Evolutionary conservation across 2,113 vertebrate genomes (phyloP).

Genomic region (Leuciscus idus): DNA sequence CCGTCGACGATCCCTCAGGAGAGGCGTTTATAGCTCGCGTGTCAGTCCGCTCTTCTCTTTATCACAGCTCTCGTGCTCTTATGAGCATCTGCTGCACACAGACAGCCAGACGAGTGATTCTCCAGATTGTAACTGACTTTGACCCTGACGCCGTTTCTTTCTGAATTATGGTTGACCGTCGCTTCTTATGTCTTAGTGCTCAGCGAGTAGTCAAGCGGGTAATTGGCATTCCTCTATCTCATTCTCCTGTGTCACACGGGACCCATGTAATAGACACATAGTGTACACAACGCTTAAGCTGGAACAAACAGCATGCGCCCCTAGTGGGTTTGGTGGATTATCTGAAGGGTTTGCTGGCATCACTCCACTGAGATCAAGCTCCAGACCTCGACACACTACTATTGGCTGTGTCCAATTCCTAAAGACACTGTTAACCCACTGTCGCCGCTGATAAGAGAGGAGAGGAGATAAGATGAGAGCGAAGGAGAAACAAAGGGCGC

Average conservation of each 20-base stretch:
- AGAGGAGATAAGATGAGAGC: conserved; percentile 67
- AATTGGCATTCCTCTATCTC: conserved; percentile 30
- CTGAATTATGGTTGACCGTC: neutral
- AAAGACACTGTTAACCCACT: conserved; percentile 65
- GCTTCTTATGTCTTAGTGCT: conserved; percentile 6
- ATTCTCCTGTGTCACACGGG: neutral
- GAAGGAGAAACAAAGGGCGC: conserved; percentile 63
- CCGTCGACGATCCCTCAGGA: conserved; percentile 57
- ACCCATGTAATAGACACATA: conserved; percentile 14
- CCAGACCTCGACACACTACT: conserved; percentile 39
- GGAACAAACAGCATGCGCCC: neutral
- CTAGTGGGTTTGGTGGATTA: conserved; percentile 29
- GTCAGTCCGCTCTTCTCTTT: neutral
- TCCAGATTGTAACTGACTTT: conserved; percentile 21
- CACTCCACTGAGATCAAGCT: conserved; percentile 57
- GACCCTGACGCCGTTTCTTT: conserved; percentile 24
- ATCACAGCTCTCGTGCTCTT: neutral
- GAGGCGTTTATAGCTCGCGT: conserved; percentile 40
- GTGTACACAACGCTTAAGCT: conserved; percentile 24
- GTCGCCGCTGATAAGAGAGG: conserved; percentile 65
- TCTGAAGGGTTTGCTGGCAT: conserved; percentile 24
- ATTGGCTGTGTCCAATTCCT: conserved; percentile 64
- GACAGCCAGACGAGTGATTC: neutral
- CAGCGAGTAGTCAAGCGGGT: neutral
- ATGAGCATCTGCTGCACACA: neutral